phyloP scores from a whole-genome alignment of 1,140 invertebrate species.

The Danaus plexippus region DNA sequence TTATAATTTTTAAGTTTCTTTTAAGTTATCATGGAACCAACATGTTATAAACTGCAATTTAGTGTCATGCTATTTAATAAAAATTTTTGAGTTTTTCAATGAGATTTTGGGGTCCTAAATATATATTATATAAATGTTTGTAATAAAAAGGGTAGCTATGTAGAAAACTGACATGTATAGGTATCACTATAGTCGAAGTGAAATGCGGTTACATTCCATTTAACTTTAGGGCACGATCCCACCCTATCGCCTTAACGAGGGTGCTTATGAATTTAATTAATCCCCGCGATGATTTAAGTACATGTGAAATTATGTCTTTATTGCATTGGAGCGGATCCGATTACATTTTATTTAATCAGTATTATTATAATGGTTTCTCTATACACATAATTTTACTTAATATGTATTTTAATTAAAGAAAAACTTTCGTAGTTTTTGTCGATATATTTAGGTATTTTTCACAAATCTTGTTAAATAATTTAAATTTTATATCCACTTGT shows the following conservation, averaged over 20 bases:
- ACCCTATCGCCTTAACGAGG: constrained; percentile 46
- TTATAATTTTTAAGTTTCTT: too few species aligned
- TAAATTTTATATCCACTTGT: too few species aligned
- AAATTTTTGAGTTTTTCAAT: neutral
- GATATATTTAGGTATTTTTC: too few species aligned
- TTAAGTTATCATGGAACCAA: too few species aligned
- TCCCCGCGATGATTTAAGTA: constrained; percentile 44
- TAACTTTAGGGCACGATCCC: constrained; percentile 43
- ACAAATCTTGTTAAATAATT: too few species aligned
- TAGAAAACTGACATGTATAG: neutral
- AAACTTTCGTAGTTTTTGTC: too few species aligned
- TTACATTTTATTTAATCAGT: constrained; percentile 13
- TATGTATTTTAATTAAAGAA: too few species aligned
- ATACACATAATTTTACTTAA: neutral
- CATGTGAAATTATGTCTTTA: constrained; percentile 37
- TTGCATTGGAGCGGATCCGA: constrained; percentile 22
- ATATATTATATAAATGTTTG: neutral
- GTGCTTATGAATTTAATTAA: constrained; percentile 63
- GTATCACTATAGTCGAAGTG: constrained; percentile 24
- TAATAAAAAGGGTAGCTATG: constrained; percentile 1
- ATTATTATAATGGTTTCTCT: constrained; percentile 3
- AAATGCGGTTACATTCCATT: constrained; percentile 54
- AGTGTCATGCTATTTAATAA: too few species aligned
- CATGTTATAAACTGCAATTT: too few species aligned
- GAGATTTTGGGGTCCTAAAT: neutral